Base-by-base conservation (phyloP, 2,888 invertebrate species). In the Macrophya annulata region DNA sequence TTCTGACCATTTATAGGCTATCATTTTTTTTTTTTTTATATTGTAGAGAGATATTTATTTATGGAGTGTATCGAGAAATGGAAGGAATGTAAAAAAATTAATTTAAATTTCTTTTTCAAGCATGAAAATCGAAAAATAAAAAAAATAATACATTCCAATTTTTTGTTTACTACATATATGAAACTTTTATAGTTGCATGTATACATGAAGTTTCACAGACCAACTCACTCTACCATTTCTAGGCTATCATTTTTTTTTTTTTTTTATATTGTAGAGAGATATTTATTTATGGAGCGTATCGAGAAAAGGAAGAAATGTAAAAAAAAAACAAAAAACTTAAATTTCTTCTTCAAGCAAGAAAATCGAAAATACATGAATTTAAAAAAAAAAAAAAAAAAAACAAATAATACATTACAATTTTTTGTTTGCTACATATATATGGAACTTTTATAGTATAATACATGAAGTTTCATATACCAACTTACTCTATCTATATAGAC, bases 1-100 rank as follows among this genome's bases (percentile, higher is more conserved):
- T n/a, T 25, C 25, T 21, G 74, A 76, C 43, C 25, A 76, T 48
- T 48, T 48, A 25, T 76, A 40, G 62, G 62, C 62, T 21, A 25
- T 62, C 25, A 25, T 68, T 21, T 71, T 31, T 31, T 40, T 68
- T 21, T 71, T 31, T 31, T 40, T 37, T 9, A 40, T 71, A 37
- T 17, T 37, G n/a, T 37, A 17, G 37, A 4, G 40, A 17, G 8
- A 71, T 71, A 71, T 71, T 71, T 8, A 8, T 37, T 37, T 40
- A 40, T 71, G 71, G 40, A 40, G 17, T 71, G 6, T 71, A 71
- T 31, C 40, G 71, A 5, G 4, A 51, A 71, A 40, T 17, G 5
- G 15, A 6, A 31, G 71, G 62, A 62, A 25, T 10, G 40, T n/a
- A 15, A 37, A 40, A 5, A 9, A n/a, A 40, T 9, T 71, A 3